Evolutionary conservation across 2,888 invertebrate species (phyloP), one percentile per base, ranked within the genome.

Genomic region (Oasisia sp.): DNA sequence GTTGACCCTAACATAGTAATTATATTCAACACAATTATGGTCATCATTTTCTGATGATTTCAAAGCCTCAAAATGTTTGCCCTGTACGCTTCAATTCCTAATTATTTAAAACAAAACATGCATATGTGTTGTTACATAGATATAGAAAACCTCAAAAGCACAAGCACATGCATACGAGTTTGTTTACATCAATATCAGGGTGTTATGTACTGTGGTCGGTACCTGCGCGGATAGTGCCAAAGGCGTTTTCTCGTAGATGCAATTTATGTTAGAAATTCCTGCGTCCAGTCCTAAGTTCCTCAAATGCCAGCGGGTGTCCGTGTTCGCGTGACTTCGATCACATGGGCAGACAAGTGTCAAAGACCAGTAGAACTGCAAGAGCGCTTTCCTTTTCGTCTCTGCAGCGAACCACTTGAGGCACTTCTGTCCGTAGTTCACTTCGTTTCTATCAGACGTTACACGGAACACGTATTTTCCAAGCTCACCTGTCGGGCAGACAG

Each of bases 371-470:
- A 27, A 32, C 19, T n/a, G 90, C 14, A 90, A 14, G 14, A 44
- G 44, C 3, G 7, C 32, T 90, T 32, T 32, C 44, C 5, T 14
- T 27, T 19, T 27, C 32, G 32, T 32, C 90, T 90, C 90, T 5
- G 5, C 8, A 27, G 44, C 44, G 32, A 38, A 38, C 91, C 91
- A 91, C 0, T 50, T 50, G 91, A 19, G 19, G 56, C 91, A 91
- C 50, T 91, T 44, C 44, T 91, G 56, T 14, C n/a, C 91, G 91
- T 91, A 91, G 91, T 45, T 50, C 27, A 56, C 14, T 44, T n/a
- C 27, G 2, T 90, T 27, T 19, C 5, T 32, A 32, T 19, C 27
- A 19, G 90, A 8, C 90, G 90, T 2, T 27, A 74, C 19, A 4
- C 74, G 74, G 27, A 74, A 74, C 74, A 74, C 0, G 74, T 74